Evolutionary conservation across 1,140 invertebrate genomes (phyloP).

Genomic region (Lepidostoma basale): DNA sequence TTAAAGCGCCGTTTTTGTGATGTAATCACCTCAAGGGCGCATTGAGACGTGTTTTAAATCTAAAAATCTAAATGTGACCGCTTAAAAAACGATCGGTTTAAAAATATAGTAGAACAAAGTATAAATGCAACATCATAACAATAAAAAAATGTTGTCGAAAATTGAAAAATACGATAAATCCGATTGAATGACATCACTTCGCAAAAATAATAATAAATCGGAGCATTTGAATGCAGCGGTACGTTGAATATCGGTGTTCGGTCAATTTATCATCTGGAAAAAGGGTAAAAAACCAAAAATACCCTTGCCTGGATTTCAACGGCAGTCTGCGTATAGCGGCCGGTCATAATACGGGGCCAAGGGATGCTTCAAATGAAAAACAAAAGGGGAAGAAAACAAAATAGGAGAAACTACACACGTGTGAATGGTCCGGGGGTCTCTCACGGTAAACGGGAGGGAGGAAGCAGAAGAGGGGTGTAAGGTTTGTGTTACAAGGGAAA

Average conservation of each 20-base stretch:
- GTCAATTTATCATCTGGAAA: slow-evolving; percentile 29
- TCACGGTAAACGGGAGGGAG: neutral
- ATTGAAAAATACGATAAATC: no score
- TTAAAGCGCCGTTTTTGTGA: no score
- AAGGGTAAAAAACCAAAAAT: neutral
- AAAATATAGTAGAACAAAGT: no score
- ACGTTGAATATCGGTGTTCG: slow-evolving; percentile 16
- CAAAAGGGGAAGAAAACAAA: slow-evolving; percentile 15
- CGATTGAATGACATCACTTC: no score
- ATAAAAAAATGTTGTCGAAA: no score
- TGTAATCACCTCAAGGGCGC: no score
- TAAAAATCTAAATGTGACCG: no score
- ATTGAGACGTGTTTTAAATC: no score
- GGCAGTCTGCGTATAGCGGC: neutral
- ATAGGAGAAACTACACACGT: slow-evolving; percentile 21
- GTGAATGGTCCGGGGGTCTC: slow-evolving; percentile 25
- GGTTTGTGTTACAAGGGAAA: slow-evolving; percentile 8
- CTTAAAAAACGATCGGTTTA: no score
- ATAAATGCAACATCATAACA: no score
- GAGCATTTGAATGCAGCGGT: slow-evolving; percentile 24
- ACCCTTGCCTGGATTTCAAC: neutral
- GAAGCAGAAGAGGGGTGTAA: neutral
- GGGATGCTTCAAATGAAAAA: slow-evolving; percentile 13
- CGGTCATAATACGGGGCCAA: neutral
- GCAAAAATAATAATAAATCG: no score